Percentiles rank a stretch among this genome's conserved stretches.
Evolutionary conservation across 2,113 vertebrate genomes (phyloP).

Genomic region (Mustelus asterias): DNA sequence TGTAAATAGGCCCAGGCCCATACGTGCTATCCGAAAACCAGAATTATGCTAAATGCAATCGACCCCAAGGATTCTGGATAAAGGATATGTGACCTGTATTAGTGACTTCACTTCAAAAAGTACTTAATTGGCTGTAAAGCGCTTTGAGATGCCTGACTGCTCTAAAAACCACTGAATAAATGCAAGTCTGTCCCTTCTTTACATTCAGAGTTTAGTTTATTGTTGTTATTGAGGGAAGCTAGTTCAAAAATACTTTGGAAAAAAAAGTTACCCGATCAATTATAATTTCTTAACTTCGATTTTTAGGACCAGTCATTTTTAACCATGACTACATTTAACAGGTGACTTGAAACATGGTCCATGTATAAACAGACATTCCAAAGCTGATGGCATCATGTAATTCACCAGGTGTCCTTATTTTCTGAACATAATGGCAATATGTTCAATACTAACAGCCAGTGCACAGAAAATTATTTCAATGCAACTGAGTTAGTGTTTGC

Average conservation of each 20-base stretch:
- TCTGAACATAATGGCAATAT: background rate
- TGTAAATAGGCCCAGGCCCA: too few relatives aligned
- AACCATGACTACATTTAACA: background rate
- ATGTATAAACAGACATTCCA: background rate
- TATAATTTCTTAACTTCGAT: background rate
- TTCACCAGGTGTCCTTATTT: background rate
- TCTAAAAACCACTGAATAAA: background rate
- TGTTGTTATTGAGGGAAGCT: background rate
- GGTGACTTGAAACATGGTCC: background rate
- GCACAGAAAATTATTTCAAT: background rate
- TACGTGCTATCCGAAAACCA: too few relatives aligned
- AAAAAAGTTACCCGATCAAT: background rate
- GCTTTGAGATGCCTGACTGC: background rate
- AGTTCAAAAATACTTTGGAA: background rate
- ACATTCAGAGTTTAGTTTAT: background rate
- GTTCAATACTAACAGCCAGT: background rate
- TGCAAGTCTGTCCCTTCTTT: background rate
- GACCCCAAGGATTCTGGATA: too few relatives aligned
- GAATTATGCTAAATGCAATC: too few relatives aligned
- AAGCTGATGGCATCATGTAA: background rate
- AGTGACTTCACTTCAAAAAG: background rate
- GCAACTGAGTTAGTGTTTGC: background rate
- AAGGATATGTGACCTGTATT: background rate
- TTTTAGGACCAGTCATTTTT: background rate
- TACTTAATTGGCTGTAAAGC: background rate